Evolutionary conservation across 2,797 vertebrate species (phyloP).

Genomic region (Phaenicophaeus curvirostris): DNA sequence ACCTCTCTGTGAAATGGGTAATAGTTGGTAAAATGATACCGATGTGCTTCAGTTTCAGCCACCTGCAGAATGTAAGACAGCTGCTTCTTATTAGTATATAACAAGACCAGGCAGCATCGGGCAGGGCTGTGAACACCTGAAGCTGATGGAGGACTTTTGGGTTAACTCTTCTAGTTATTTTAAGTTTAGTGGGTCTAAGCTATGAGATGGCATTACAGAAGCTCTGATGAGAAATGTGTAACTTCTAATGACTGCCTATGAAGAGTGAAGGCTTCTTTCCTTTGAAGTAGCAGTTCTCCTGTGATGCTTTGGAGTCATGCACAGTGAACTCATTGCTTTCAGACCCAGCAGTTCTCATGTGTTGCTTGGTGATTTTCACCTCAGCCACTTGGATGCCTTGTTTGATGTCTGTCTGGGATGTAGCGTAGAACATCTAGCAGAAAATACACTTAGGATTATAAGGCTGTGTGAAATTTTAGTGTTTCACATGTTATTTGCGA

Average conservation of each 20-base stretch:
- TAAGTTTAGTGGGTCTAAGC: neutral
- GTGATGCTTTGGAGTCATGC: neutral
- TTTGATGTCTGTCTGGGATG: neutral
- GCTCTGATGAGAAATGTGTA: neutral
- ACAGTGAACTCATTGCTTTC: slow-evolving; percentile 13
- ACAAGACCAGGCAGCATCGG: neutral
- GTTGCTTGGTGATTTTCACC: neutral
- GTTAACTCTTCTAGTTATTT: neutral
- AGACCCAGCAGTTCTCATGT: accelerated
- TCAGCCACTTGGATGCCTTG: neutral
- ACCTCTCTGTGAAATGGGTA: neutral
- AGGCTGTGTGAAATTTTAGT: neutral
- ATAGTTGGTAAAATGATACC: neutral
- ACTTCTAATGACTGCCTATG: neutral
- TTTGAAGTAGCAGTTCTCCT: neutral
- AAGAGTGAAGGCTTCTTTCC: neutral
- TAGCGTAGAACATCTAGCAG: neutral
- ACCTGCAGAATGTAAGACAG: neutral
- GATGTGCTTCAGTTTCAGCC: neutral
- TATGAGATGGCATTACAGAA: neutral
- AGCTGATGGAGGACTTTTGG: neutral
- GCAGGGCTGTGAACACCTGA: neutral
- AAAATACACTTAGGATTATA: neutral
- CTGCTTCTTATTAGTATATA: neutral
- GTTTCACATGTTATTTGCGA: neutral